phyloP scores from a whole-genome alignment of 2,797 vertebrate genomes.

The Sphaeramia orbicularis region DNA sequence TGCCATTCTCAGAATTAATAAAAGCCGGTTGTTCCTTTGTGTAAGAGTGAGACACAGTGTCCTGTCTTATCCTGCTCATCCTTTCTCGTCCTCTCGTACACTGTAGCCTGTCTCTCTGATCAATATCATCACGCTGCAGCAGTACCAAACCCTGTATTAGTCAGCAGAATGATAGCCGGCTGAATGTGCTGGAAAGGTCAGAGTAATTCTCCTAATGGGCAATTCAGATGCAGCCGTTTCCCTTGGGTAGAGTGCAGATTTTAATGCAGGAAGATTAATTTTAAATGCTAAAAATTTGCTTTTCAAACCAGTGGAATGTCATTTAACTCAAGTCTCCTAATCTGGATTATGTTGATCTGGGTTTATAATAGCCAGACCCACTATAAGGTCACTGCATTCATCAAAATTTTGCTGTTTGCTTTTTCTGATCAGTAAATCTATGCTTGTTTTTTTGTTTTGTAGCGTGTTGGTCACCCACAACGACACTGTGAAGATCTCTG shows the following conservation, averaged over 20 bases:
- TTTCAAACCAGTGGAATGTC: conserved; percentile 22
- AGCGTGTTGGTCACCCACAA: conserved; percentile 97
- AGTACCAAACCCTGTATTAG: conserved; percentile 66
- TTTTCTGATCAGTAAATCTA: neutral
- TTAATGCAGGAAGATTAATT: conserved; percentile 27
- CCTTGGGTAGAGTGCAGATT: conserved; percentile 9
- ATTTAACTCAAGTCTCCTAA: conserved; percentile 18
- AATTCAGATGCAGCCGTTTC: conserved; percentile 60
- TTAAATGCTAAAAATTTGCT: conserved; percentile 11
- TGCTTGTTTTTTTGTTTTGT: conserved; percentile 28
- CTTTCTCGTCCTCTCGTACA: conserved; percentile 31
- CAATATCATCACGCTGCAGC: conserved; percentile 72
- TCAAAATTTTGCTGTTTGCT: neutral
- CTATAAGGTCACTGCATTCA: neutral
- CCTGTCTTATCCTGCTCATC: conserved; percentile 30
- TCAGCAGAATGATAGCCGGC: conserved; percentile 72
- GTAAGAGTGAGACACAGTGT: conserved; percentile 36
- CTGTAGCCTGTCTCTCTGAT: conserved; percentile 67
- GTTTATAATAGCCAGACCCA: neutral
- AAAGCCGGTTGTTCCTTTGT: conserved; percentile 27
- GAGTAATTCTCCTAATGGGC: conserved; percentile 65
- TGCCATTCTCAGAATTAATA: conserved; percentile 42
- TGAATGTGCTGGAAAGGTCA: conserved; percentile 72
- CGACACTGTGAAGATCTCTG: conserved; percentile 97
- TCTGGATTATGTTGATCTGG: conserved; percentile 1